phyloP scores from a whole-genome alignment of 2,888 invertebrate genomes.

The Poecilobothrus nobilitatus region DNA sequence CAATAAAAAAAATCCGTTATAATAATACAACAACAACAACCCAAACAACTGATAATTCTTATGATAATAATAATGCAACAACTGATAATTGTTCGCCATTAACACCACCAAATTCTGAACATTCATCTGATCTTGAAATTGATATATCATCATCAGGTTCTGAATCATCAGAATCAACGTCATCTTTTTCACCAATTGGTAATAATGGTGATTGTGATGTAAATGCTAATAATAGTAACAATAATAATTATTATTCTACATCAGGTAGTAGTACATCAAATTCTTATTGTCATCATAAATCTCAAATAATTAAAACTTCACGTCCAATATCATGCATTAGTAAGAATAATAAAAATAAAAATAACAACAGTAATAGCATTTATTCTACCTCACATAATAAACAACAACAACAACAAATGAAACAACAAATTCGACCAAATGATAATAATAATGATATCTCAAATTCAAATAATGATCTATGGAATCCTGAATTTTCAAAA shows the following conservation, averaged over 20 bases:
- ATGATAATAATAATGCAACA: conserved; percentile 37
- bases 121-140: conserved; percentile 63
- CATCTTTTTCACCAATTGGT: conserved; percentile 17
- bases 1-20: conserved; percentile 21
- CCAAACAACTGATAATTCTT: conserved; percentile 30
- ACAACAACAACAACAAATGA: not conserved
- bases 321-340: not conserved
- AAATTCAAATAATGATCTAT: conserved; percentile 17
- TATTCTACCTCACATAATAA: not conserved
- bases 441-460: not conserved
- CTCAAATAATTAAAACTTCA: conserved; percentile 10
- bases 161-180: conserved; percentile 31
- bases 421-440: not conserved
- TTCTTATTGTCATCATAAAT: too few species aligned
- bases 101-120: conserved; percentile 64
- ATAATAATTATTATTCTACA: conserved; percentile 31
- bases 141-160: conserved; percentile 40
- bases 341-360: not conserved
- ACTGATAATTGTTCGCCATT: conserved; percentile 48
- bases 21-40: conserved; percentile 11
- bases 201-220: too few species aligned
- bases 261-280: conserved; percentile 29
- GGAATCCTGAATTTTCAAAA: conserved; percentile 19
- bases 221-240: conserved; percentile 13
- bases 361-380: not conserved